Evolutionary conservation across 2,797 vertebrate genomes (phyloP).

Genomic region (Siniperca undulata): DNA sequence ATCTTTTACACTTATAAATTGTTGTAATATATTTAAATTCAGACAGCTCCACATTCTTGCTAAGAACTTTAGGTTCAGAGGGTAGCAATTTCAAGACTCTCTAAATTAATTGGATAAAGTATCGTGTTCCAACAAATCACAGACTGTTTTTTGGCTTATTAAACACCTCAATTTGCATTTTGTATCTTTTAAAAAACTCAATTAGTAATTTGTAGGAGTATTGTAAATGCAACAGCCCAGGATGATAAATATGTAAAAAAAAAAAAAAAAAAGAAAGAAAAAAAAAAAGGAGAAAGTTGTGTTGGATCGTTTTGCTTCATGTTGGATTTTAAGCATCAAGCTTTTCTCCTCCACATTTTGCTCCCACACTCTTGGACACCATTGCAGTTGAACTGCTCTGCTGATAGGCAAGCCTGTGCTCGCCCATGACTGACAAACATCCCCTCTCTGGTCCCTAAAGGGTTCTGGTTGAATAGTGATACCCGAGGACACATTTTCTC

Average conservation of each 20-base stretch:
- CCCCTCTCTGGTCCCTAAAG: constrained; percentile 27
- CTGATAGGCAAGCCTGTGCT: constrained; percentile 47
- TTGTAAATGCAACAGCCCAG: constrained; percentile 17
- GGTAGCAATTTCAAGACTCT: constrained; percentile 27
- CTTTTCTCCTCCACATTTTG: constrained; percentile 22
- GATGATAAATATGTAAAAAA: constrained; percentile 3
- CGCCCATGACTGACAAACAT: constrained; percentile 62
- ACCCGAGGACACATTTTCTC: constrained; percentile 51
- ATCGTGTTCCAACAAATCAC: constrained; percentile 28
- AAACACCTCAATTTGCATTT: constrained; percentile 30
- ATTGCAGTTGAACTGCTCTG: background rate
- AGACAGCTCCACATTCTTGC: constrained; percentile 26
- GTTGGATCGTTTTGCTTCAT: constrained; percentile 2
- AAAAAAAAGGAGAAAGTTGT: constrained; percentile 22
- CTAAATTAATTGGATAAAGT: constrained; percentile 47
- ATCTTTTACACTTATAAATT: constrained; percentile 56
- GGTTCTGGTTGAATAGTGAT: constrained; percentile 45
- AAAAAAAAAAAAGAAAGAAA: background rate
- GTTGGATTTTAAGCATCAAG: constrained; percentile 18
- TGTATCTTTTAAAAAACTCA: background rate
- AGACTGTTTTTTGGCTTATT: constrained; percentile 33
- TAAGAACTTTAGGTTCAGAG: constrained; percentile 24
- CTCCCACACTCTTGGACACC: constrained; percentile 37
- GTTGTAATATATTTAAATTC: constrained; percentile 46
- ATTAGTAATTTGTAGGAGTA: constrained; percentile 9